Evolutionary conservation across 2,113 vertebrate genomes (phyloP), one percentile per base, ranked within the genome.

Genomic region (Glaucidium brasilianum): DNA sequence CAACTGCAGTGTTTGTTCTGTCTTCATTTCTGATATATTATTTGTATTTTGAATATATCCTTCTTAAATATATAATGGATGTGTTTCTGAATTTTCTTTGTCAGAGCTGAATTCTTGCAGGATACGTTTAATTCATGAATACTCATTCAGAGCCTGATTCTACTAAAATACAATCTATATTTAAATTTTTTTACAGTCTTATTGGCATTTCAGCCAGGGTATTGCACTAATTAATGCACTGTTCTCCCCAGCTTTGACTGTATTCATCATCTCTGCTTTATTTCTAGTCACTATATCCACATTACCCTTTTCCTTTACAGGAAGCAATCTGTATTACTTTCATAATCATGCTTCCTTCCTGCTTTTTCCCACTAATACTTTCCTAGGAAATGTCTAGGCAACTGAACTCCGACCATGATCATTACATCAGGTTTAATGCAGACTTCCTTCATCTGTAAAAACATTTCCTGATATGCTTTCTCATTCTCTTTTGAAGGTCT

Each of bases 371-470:
- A 71, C 41, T 92, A 94, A 97, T 89, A 89, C 85, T 94, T 96
- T 95, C 79, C 91, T 83, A 93, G 90, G 90, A 87, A 92, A 94
- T 37, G 37, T 90, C 62, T 73, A 94, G 85, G 83, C 89, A 77
- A 62, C 59, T 83, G 67, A 92, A 94, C 72, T 82, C 35, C 68
- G 73, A 87, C 71, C 72, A 73, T 12, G 74, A 64, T 85, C 58
- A 49, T 91, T 94, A 60, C 37, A 78, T 25, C 50, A 58, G 84
- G 66, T 76, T 89, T 93, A 89, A 93, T 95, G 75, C 63, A 96
- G 72, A 94, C 71, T 95, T 97, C 93, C 96, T 97, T 95, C 71
- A 80, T 90, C 82, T 96, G 88, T 85, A 83, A 89, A 97, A 96
- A 94, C 76, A 88, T 95, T 97, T 97, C 92, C 89, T 95, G 92